Evolutionary conservation across 2,797 vertebrate genomes (phyloP), one percentile per base, ranked within the genome.

Genomic region (Tapirus indicus): DNA sequence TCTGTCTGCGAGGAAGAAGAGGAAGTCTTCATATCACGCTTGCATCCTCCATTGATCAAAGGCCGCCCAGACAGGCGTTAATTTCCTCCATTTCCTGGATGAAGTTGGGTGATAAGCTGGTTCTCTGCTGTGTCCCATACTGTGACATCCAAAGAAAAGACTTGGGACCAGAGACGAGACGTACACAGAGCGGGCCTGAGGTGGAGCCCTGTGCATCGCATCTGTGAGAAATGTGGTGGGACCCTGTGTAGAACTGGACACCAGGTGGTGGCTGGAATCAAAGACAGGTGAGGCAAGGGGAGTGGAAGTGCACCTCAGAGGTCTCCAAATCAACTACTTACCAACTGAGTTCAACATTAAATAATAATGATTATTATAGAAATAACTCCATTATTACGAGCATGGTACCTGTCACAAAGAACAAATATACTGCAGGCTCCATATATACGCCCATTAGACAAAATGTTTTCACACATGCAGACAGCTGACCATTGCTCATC

Each of bases 361-460:
- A 27, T 44, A 21, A 32, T 38, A 7, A 23, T 4, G 20, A 35
- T 32, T 13, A 13, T 2, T 29, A 47, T 16, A 47, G 60, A 74
- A 49, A 80, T 18, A 12, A 47, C 14, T 12, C 1, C 18, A 10
- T 16, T 4, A 0, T 29, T 17, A 29, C 4, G 38, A 62, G 12
- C 44, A 21, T 2, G 58, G 84, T 1, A 29, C 47, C 69, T 84
- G 52, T 21, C 74, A 8, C 52, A 10, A 3, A 71, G 6, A 25
- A 91, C 18, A 38, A 13, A 14, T 0, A 35, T 0, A 0, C 23
- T 29, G 5, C 25, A 9, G 47, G 25, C 21, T 71, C 68, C 27
- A 0, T 2, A 0, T 2, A 16, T 0, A 13, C 3, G 32, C 3
- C 6, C 16, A 16, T 14, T 10, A n/a, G 29, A 17, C 41, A 23